Evolutionary conservation across 1,140 invertebrate species (phyloP), one percentile per base, ranked within the genome.

Genomic region (Drosophila sucinea): DNA sequence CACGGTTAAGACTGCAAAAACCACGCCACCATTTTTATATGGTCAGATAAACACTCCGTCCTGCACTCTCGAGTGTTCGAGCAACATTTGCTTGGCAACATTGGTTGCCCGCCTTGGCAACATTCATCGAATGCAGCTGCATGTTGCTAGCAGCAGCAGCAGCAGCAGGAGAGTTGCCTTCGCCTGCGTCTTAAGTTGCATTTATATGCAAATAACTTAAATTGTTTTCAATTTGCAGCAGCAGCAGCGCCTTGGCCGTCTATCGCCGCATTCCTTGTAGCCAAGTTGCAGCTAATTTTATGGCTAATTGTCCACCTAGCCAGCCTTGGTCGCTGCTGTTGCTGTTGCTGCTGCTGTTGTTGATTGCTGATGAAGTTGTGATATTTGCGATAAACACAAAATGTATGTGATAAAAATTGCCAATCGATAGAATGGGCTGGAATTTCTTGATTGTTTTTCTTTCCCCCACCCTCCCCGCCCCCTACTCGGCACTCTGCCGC

Each of bases 131-230:
- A 51, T 56, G 73, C 73, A 77, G 67, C 67, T 74, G 73, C 32
- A n/a, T 55, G 32, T 41, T 35, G 65, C 57, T 38, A 25, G 5
- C 10, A 44, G 54, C n/a, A 40, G 7, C 27, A 17, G 68, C 27
- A 17, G 17, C 17, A 17, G 35, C 8, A 38, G 35, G 35, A 27
- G 23, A 57, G 68, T 6, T 47, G 70, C 5, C 35, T 70, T 41
- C n/a, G 68, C 38, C 80, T 60, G 65, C 70, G 65, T 86, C 82
- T 86, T 81, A 68, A 72, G 79, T 87, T 87, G 70, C 84, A 87
- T 87, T 87, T 87, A 87, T 87, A 87, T 87, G 83, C 83, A 89
- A 89, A 87, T 87, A 87, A 77, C 84, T 89, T 84, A 87, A 89
- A 87, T 87, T 87, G 84, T 87, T 87, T 87, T 87, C 84, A 89